Base-by-base conservation (phyloP, 2,113 vertebrate genomes). In the Sinocyclocheilus anshuiensis region DNA sequence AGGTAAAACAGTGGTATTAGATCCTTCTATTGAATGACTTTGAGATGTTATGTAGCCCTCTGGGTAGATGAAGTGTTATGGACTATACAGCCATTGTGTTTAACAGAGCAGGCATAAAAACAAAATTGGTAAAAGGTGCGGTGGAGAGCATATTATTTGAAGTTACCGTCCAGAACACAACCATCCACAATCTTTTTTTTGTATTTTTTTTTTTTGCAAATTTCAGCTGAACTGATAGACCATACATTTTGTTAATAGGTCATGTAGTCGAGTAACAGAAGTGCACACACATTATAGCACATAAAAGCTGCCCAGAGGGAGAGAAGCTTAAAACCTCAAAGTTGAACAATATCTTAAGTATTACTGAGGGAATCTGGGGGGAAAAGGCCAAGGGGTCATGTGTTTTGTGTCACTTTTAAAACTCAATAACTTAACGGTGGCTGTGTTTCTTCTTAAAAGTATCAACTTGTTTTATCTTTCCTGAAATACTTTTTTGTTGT, bases 401-500 rank as follows among this genome's bases (percentile, higher is more conserved):
- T 50, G 77, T 89, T 87, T 55, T 75, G 81, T 83, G 72, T 85
- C 75, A 69, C 67, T 86, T 89, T 87, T 86, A 89, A 86, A 86
- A 89, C 86, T 89, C 89, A 81, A 88, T 89, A 88, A 87, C 85
- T 85, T 88, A 87, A 22, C 42, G 2, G 84, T 77, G 24, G 72
- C 83, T 57, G 48, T 76, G 24, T 81, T 69, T 63, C 67, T 36
- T 90, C 69, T 81, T 71, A 48, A 63, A 79, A 86, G 90, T 61
- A 81, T 87, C 69, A 78, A 59, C 80, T 78, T 85, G 83, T 93
- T 89, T 90, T 89, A 84, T 67, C 87, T 79, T 86, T 84, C 85
- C 42, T 89, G 72, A 55, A 90, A 75, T 42, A 83, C 89, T 87
- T 59, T 83, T 84, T 78, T 87, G 75, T 89, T 89, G 84, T 87